Evolutionary conservation across 1,140 invertebrate genomes (phyloP), one percentile per base, ranked within the genome.

Genomic region (Drosophila santomea): DNA sequence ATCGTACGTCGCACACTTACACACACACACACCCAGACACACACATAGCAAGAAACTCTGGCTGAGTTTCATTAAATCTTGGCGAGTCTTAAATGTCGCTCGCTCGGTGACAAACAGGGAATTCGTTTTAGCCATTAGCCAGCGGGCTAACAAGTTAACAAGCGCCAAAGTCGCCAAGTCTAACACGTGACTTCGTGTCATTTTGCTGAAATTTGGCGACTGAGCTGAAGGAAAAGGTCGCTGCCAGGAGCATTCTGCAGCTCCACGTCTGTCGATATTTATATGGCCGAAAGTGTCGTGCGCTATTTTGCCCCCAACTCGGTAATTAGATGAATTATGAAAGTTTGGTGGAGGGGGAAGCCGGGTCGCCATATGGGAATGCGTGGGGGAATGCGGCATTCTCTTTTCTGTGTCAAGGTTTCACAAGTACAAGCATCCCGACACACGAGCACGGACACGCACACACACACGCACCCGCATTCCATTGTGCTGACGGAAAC

Each of bases 151-250:
- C 78, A 76, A 77, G 83, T 74, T 88, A 88, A 88, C 83, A 88
- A 88, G 83, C 83, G 76, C 60, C 84, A 83, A 88, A 89, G 83
- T 88, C 83, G 75, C 83, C 85, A 88, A 88, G 74, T 89, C 75
- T 83, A 88, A 88, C 84, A 88, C 84, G 84, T 88, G 84, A 88
- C 84, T 88, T 89, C 84, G 84, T 88, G 84, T 88, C 84, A 84
- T 88, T 88, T 88, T 88, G 74, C 77, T 78, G 62, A 78, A 88
- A 89, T 89, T 80, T 61, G 66, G 44, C 45, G 76, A 68, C 55
- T 55, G 3, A 11, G 32, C 51, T 48, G 32, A 32, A 32, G 44
- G 62, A 51, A 59, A 67, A 71, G 69, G 57, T 81, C 47, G 67
- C 69, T 14, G 59, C 54, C 67, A 59, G 69, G 23, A 74, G 68